These are phyloP conservation scores for Galleria mellonella DNA, from an alignment of 1,140 invertebrate genomes.

Conservation along the genomic window DNA sequence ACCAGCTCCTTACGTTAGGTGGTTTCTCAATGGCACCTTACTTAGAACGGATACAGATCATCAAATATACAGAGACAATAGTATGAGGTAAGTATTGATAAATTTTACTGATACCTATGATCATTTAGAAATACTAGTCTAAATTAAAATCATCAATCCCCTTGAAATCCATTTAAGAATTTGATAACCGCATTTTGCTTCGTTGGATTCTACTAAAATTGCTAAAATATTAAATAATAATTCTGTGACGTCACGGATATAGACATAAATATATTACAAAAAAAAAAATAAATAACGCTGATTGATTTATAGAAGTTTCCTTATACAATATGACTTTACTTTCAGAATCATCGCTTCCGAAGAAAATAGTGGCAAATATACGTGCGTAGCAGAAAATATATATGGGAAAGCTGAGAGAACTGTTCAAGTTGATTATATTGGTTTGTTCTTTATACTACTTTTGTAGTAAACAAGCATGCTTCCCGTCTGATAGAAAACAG, in stretches of 20 bases:
- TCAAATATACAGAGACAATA: constrained; percentile 19
- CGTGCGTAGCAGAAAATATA: constrained; percentile 15
- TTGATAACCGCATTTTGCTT: too few species aligned
- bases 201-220: too few species aligned
- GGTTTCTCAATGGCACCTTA: constrained; percentile 14
- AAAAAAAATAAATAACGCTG: too few species aligned
- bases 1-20: constrained; percentile 22
- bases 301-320: too few species aligned
- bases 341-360: constrained; percentile 11
- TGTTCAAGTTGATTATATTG: constrained; percentile 7
- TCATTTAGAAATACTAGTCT: too few species aligned
- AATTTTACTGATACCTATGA: too few species aligned
- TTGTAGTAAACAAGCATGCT: neutral
- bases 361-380: constrained; percentile 14
- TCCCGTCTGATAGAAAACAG: too few species aligned
- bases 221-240: too few species aligned
- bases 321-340: neutral
- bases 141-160: too few species aligned
- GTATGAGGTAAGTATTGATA: constrained; percentile 22
- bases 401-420: constrained; percentile 8
- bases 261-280: too few species aligned
- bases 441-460: constrained; percentile 5
- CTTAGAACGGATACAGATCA: constrained; percentile 9
- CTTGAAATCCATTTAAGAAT: too few species aligned
- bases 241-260: too few species aligned